Evolutionary conservation across 2,888 invertebrate genomes (phyloP), one percentile per base, ranked within the genome.

Genomic region (Ariolimax columbianus): DNA sequence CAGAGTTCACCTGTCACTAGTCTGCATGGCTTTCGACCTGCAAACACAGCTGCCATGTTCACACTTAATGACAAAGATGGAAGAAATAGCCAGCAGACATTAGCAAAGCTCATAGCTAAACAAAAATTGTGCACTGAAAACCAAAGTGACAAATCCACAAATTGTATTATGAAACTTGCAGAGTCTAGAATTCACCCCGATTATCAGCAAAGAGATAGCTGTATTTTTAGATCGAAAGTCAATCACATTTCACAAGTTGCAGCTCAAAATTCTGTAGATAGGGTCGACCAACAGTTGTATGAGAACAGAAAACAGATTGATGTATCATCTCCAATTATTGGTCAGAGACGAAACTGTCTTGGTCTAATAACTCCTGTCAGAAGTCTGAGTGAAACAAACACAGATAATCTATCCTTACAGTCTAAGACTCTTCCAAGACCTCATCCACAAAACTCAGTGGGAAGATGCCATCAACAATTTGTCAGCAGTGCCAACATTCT

Each of bases 251-350:
- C 73, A 59, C 55, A 55, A 30, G 33, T 19, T 66, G 47, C 63
- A 36, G 23, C 72, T 51, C 73, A 72, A 36, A 51, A 77, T 26
- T 84, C 86, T 38, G 85, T 87, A 43, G 87, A 85, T 26, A 77
- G 85, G 30, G 81, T 83, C 3, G 87, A 83, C 36, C 83, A 85
- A 38, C 87, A 87, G 77, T 77, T 87, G 30, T 63, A 43, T 40
- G 85, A 83, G 36, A 81, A 85, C 63, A 59, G 85, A 73, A 77
- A 85, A 55, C 87, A 87, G 51, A 85, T 87, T 51, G 85, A 83
- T 63, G 83, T 83, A 26, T 83, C 78, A 33, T 70, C 83, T 51
- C 77, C 82, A n/a, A 47, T 79, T 3, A 80, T 55, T 30, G 80
- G 77, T 17, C 59, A 75, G 59, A 73, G 66, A 38, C 63, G 55